Base-by-base conservation (phyloP, 2,113 vertebrate genomes). In the Rhinolophus ferrumequinum region DNA sequence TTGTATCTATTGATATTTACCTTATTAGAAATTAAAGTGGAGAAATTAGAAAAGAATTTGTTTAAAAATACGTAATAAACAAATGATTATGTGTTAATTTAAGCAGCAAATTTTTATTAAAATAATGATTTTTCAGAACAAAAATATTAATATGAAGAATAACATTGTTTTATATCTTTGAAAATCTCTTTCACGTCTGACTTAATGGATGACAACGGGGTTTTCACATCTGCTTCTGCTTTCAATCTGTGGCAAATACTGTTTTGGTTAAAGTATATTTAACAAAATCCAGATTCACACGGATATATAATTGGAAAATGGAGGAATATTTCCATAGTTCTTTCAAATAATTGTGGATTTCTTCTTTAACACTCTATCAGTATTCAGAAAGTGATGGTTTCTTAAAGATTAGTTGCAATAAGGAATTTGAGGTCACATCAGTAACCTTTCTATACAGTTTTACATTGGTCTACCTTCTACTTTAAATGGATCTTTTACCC, bases 11-110 rank as follows among this genome's bases (percentile, higher is more conserved):
- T 90, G 19, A 67, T 83, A 86, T 73, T 50, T 82, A 79, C 18
- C 21, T 82, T 90, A 84, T 50, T 76, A 84, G 22, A 87, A 62
- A 80, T 67, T 79, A 91, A 94, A 94, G 38, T 26, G 69, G 26
- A 96, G 21, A 52, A 92, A 62, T n/a, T 52, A 67, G 30, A 86
- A 96, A 47, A 41, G 14, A 44, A 56, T 47, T 85, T 22, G 85
- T 67, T 96, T 92, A 14, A 92, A 92, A 93, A 85, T 93, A 92
- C 58, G 33, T 75, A 82, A 76, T 80, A 52, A 82, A 75, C 33
- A 58, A 38, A 79, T 67, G 18, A 69, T 72, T 60, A 58, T 30
- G 12, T 64, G 19, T 58, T 88, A 67, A 50, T 47, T 35, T 47
- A 50, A 95, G 35, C 11, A 44, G 60, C 12, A 41, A 41, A 6